Percentiles rank a stretch among this genome's conserved stretches.
phyloP scores from a whole-genome alignment of 1,140 invertebrate genomes.

The Ceratosolen fusciceps region DNA sequence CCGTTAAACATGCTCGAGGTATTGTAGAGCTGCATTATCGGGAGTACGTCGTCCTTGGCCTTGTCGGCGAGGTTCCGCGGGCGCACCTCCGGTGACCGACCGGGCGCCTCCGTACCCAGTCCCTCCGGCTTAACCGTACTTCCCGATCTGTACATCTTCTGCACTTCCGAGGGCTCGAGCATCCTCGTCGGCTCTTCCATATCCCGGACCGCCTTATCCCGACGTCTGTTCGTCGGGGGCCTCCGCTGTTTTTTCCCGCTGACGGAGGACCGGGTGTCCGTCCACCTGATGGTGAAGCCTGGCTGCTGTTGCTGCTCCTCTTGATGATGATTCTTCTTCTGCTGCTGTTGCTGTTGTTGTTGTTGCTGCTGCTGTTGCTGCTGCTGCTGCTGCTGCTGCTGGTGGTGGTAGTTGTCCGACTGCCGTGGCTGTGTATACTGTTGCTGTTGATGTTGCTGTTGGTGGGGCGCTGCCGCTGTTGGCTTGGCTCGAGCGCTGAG shows the following conservation, averaged over 20 bases:
- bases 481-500: constrained; percentile 48
- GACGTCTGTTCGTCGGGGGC: constrained; percentile 27
- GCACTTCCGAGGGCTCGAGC: constrained; percentile 65
- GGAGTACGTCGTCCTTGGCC: constrained; percentile 65
- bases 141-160: constrained; percentile 63
- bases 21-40: constrained; percentile 69
- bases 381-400: too few relatives aligned
- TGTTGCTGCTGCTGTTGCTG: background rate
- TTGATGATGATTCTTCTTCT: constrained; percentile 44
- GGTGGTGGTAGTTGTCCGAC: too few relatives aligned
- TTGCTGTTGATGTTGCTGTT: constrained; percentile 50
- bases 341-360: constrained; percentile 49
- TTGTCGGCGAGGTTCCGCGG: constrained; percentile 63
- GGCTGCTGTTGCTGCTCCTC: constrained; percentile 47
- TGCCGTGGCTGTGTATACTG: background rate
- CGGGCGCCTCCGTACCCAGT: background rate
- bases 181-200: constrained; percentile 35
- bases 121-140: constrained; percentile 30
- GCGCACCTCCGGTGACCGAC: constrained; percentile 61
- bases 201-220: constrained; percentile 48
- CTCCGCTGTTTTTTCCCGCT: constrained; percentile 42
- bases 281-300: constrained; percentile 53
- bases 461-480: constrained; percentile 45
- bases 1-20: constrained; percentile 67
- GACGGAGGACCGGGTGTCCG: constrained; percentile 46